Percentiles rank a stretch among this genome's conserved stretches.
phyloP scores from a whole-genome alignment of 2,888 invertebrate genomes.

The Periphyllus acericola region DNA sequence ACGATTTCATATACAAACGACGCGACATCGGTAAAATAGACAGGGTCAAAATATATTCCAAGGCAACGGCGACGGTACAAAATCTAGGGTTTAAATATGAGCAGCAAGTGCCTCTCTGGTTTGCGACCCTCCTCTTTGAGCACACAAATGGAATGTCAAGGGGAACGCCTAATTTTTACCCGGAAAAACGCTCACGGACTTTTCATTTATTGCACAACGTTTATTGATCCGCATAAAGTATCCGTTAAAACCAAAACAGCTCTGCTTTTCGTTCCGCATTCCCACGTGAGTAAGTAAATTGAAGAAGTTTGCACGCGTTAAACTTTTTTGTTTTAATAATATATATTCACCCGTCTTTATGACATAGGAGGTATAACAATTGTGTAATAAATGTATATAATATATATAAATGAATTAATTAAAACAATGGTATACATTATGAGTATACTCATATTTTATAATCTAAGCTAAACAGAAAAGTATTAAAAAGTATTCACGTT shows the following conservation, averaged over 20 bases:
- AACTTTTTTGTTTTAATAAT: background rate
- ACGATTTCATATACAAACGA: background rate
- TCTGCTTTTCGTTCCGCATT: background rate
- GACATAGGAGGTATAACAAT: background rate
- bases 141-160: slow-evolving; percentile 15
- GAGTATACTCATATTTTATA: background rate
- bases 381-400: background rate
- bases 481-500: background rate
- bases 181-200: slow-evolving; percentile 5
- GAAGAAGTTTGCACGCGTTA: background rate
- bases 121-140: slow-evolving; percentile 24
- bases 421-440: background rate
- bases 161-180: slow-evolving; percentile 40
- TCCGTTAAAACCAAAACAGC: slow-evolving; percentile 32
- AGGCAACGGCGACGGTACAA: background rate
- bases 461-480: background rate
- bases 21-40: background rate
- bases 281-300: background rate
- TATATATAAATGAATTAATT: background rate
- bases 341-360: background rate
- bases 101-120: background rate
- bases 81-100: slow-evolving; percentile 11
- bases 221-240: slow-evolving; percentile 47
- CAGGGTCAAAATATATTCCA: background rate
- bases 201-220: slow-evolving; percentile 13